Evolutionary conservation across 2,113 vertebrate species (phyloP).

Genomic region (Emberiza fucata): DNA sequence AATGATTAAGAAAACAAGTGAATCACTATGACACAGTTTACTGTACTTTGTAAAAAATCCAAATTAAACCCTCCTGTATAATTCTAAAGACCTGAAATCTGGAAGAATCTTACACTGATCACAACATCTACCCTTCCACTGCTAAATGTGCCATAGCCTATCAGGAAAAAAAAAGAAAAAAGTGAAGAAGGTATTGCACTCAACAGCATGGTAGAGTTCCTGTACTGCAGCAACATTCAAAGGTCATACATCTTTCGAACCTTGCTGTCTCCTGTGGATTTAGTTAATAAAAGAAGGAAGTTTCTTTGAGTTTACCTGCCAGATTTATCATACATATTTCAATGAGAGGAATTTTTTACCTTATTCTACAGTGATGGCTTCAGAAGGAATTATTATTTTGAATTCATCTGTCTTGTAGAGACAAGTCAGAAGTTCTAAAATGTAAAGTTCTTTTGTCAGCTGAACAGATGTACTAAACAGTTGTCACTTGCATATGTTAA

Average conservation of each 20-base stretch:
- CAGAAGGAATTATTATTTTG: constrained; percentile 57
- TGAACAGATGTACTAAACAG: constrained; percentile 49
- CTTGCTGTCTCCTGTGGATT: constrained; percentile 34
- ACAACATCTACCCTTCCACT: not conserved
- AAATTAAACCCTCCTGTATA: not conserved
- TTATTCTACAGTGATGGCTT: constrained; percentile 28
- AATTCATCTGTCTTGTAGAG: constrained; percentile 57
- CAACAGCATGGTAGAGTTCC: not conserved
- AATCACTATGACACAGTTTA: not conserved
- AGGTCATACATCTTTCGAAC: constrained; percentile 41
- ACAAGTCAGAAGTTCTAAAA: constrained; percentile 33
- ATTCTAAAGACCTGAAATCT: not conserved
- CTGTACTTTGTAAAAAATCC: not conserved
- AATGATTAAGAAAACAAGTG: not conserved
- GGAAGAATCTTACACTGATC: not conserved
- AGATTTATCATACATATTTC: constrained; percentile 52
- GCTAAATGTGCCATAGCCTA: not conserved
- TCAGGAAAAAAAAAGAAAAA: not conserved
- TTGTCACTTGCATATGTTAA: not conserved
- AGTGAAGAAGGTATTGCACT: not conserved
- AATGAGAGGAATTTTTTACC: constrained; percentile 37
- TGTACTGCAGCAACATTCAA: not conserved
- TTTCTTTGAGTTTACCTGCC: constrained; percentile 57
- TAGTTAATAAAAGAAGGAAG: constrained; percentile 57
- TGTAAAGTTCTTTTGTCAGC: constrained; percentile 40